Conservation (phyloP, 2,797 vertebrate genomes). For the Loriculus beryllinus region DNA sequence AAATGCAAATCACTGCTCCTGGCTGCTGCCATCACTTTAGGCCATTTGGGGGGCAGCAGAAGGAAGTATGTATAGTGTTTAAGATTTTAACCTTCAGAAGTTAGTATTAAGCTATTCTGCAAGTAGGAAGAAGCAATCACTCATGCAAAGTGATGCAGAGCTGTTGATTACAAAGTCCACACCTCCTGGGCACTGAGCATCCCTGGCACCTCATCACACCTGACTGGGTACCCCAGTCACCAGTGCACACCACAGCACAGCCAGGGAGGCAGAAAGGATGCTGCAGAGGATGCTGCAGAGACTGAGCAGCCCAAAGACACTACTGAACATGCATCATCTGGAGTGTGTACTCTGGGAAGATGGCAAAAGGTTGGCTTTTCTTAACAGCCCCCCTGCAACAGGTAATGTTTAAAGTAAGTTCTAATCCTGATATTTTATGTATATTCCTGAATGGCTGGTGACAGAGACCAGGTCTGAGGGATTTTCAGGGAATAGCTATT, state of each 20-base stretch:
- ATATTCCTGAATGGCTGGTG: not conserved
- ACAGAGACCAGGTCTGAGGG: not conserved
- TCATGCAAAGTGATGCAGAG: not conserved
- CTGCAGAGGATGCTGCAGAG: not conserved
- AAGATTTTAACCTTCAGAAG: not conserved
- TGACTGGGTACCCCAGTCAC: not conserved
- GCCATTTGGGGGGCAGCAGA: not conserved
- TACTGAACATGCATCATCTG: not conserved
- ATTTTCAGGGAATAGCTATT: not conserved
- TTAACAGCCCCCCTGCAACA: not conserved
- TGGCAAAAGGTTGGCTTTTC: not conserved
- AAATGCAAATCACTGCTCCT: not conserved
- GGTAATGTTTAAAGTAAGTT: not conserved
- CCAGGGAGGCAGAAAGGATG: not conserved
- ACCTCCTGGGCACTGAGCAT: not conserved
- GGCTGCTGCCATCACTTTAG: not conserved
- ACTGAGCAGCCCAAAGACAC: not conserved
- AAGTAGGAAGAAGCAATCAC: not conserved
- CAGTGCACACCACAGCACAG: not conserved
- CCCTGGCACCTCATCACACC: not conserved
- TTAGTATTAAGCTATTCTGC: not conserved
- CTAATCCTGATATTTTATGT: not conserved
- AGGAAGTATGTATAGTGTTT: not conserved
- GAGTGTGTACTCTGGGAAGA: not conserved
- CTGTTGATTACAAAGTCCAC: not conserved